Base-by-base conservation (phyloP, 1,140 invertebrate species). In the Camponotus vicinus region DNA sequence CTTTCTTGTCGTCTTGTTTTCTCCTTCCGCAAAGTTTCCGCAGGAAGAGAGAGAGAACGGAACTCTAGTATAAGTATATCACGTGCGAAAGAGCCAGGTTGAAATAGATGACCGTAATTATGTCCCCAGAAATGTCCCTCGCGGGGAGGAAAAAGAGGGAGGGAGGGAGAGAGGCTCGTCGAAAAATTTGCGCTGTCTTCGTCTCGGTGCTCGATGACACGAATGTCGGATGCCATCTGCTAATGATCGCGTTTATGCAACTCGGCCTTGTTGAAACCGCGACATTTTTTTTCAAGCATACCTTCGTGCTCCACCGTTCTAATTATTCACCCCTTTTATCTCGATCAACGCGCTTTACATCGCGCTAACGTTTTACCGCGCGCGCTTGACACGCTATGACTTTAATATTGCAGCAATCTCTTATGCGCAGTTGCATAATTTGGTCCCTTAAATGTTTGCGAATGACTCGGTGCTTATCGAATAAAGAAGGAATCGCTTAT, bases 171-270 rank as follows among this genome's bases (percentile, higher is more conserved):
- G 3, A n/a, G 18, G 40, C 3, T 67, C 15, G 49, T 70, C 15
- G 49, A 9, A 37, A 42, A 45, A 45, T 42, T 11, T 45, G 3
- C 27, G 5, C 13, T 45, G 52, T 59, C 21, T 52, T 71, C 21
- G 66, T 70, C n/a, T 21, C 21, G 52, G 27, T 8, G 34, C 34
- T 21, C 37, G 49, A 59, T 9, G 66, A 82, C 77, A 55, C 13
- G 63, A 69, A 40, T 69, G 61, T 57, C 63, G 75, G 21, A 55
- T 61, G n/a, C 15, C 13, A 32, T 13, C 18, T 42, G 79, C 69
- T 83, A 83, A 83, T 83, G 69, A 83, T 57, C 3, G 55, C 79
- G n/a, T 73, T 75, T 83, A 37, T 75, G n/a, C 55, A n/a, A 73
- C 55, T 34, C 67, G 79, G 40, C 18, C 27, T 73, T 42, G 37